phyloP scores from a whole-genome alignment of 2,797 vertebrate species.

The Girardinus metallicus region DNA sequence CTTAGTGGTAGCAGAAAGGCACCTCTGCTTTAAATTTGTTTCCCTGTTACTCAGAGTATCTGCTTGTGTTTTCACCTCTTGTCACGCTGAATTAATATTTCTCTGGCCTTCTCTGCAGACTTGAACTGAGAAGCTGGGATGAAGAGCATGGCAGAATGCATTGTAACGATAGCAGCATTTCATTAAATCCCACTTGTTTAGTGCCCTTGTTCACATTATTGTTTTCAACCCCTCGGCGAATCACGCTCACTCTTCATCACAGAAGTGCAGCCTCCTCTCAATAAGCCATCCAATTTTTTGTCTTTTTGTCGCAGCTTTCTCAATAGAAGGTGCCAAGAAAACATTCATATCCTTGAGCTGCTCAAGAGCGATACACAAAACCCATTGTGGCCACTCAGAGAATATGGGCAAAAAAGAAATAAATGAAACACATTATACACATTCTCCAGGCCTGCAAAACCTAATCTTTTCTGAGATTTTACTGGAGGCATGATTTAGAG shows the following conservation, averaged over 20 bases:
- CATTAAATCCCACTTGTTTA: constrained; percentile 72
- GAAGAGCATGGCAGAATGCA: constrained; percentile 52
- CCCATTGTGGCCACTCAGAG: constrained; percentile 71
- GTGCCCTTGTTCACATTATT: constrained; percentile 66
- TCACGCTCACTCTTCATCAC: constrained; percentile 64
- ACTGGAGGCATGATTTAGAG: constrained; percentile 56
- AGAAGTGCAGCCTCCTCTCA: constrained; percentile 63
- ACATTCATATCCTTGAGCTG: constrained; percentile 77
- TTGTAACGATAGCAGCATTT: constrained; percentile 67
- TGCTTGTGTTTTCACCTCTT: constrained; percentile 31
- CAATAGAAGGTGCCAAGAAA: constrained; percentile 70
- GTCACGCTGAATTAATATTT: constrained; percentile 46
- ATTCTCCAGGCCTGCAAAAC: constrained; percentile 67
- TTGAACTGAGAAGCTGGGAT: constrained; percentile 54
- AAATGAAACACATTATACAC: constrained; percentile 68
- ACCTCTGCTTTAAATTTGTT: constrained; percentile 18
- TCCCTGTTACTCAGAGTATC: constrained; percentile 13
- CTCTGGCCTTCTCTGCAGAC: constrained; percentile 43
- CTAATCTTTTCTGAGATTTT: constrained; percentile 63
- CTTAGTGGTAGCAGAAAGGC: constrained; percentile 18
- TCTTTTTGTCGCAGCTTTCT: constrained; percentile 50
- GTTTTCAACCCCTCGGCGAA: constrained; percentile 65
- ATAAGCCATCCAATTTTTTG: constrained; percentile 59
- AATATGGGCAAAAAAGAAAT: constrained; percentile 60
- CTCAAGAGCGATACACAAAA: constrained; percentile 76